Base-by-base conservation (phyloP, 1,140 invertebrate genomes). In the Dysdera silvatica region DNA sequence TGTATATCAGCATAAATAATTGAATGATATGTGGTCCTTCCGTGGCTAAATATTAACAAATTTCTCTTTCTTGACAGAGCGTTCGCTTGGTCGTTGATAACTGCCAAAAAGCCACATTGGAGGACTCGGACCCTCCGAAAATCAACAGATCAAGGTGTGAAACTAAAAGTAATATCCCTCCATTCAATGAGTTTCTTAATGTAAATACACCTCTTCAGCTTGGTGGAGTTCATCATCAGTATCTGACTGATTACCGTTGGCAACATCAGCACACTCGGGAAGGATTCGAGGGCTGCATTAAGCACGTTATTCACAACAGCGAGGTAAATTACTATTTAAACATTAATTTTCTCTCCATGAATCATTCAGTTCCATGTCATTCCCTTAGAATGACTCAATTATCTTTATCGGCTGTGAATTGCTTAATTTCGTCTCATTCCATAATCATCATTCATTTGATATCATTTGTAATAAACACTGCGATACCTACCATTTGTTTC, bases 111-210 rank as follows among this genome's bases (percentile, higher is more conserved):
- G 89, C 91, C 2, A 58, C 62, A 8, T 51, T 59, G 10, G 91
- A 95, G 77, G 91, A 95, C 74, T 59, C 60, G 14, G 69, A 71
- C 88, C 85, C 33, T 85, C 89, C 1, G 73, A 79, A 89, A 70
- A 92, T 95, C 73, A 89, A 95, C 71, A 86, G 89, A 63, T 84
- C 84, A 3, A 84, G 84, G 8, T 98, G 95, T 76, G 91, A 96
- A 77, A 89, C 89, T 0, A 82, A 84, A 59, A 90, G 89, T 12
- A 84, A 81, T 1, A 91, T 97, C 67, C 90, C 91, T 10, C 91
- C 92, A 3, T 96, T 96, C 76, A 95, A 95, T 74, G 91, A 95
- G 75, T 97, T 94, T 72, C 80, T 98, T 2, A 98, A 98, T 78
- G 91, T 98, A 0, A 96, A 97, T 77, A 85, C 91, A 0, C 91